Evolutionary conservation across 92 coral and sea anemone species (phyloP), one percentile per base, ranked within the genome.

Genomic region (Montipora capitata): DNA sequence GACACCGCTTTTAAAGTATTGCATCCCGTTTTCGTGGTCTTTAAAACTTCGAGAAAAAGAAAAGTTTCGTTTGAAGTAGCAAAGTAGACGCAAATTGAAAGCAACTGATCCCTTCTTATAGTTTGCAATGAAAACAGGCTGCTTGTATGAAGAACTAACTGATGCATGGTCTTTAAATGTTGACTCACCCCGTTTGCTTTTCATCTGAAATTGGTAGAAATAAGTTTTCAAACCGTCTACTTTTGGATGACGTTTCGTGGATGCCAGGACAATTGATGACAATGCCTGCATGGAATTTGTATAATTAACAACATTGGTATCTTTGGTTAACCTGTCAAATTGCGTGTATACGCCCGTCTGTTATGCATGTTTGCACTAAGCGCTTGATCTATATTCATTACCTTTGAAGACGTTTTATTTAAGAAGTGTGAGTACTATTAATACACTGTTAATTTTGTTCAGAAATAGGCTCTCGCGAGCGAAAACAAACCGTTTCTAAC

Each of bases 271-370:
- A 17, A 80, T 27, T 72, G 61, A 11, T 79, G 70, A 65, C 75
- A 73, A 85, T 82, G 38, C 15, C 2, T 10, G 39, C 64, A 87
- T 85, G 71, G 40, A 63, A 68, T 84, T 67, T 87, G 89, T 75
- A 48, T 48, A 94, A 92, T 89, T 90, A 88, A 86, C 86, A 79
- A 89, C 92, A 43, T 68, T 90, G 90, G 88, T 85, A 94, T 92
- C 78, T 63, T 3, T n/a, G 68, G 52, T 18, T 64, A 39, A 64
- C 9, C 74, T 85, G 89, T 74, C 89, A 85, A 44, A 35, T 4
- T 11, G 3, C 70, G 20, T 83, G 80, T 83, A 41, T 42, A 4
- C 35, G 35, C 49, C 51, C 48, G 71, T 43, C 57, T 4, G 6
- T 48, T 48, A 5, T 17, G 49, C 27, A 48, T 83, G 38, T 83